Percentiles rank a stretch among this genome's conserved stretches.
These are phyloP conservation scores for Zapornia atra DNA, from an alignment of 2,113 vertebrate genomes.

Conservation along the genomic window DNA sequence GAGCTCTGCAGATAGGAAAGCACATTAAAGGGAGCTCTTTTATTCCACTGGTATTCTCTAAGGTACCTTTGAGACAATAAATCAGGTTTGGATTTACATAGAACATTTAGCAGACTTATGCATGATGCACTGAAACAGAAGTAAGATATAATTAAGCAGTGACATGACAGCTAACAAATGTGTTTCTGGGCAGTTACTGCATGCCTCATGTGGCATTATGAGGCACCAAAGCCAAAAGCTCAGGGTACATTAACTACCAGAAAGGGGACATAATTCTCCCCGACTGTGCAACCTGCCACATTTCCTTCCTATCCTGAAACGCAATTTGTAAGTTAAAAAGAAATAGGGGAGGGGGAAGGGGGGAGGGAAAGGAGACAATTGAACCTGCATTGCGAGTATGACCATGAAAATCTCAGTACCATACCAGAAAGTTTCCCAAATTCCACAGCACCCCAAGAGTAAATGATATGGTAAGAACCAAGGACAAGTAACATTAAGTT, in stretches of 20 bases:
- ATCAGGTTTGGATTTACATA: slow-evolving; percentile 33
- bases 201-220: slow-evolving; percentile 49
- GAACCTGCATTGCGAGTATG: not conserved
- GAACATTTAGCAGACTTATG: slow-evolving; percentile 50
- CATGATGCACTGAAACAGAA: slow-evolving; percentile 47
- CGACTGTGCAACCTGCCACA: slow-evolving; percentile 23
- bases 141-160: slow-evolving; percentile 42
- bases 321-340: slow-evolving; percentile 52
- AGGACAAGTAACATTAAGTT: not conserved
- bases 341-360: not conserved
- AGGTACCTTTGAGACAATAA: slow-evolving; percentile 34
- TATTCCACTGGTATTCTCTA: slow-evolving; percentile 25
- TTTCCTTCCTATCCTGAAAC: slow-evolving; percentile 50
- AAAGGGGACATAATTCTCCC: slow-evolving; percentile 56
- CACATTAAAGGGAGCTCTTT: slow-evolving; percentile 28
- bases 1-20: slow-evolving; percentile 19
- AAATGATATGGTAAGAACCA: not conserved
- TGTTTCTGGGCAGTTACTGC: slow-evolving; percentile 29
- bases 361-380: not conserved
- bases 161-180: slow-evolving; percentile 47
- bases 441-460: not conserved
- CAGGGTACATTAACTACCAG: slow-evolving; percentile 57
- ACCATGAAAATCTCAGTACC: not conserved
- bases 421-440: not conserved
- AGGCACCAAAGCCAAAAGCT: slow-evolving; percentile 55